phyloP scores from a whole-genome alignment of 2,888 invertebrate species.

The Lasius fuliginosus region DNA sequence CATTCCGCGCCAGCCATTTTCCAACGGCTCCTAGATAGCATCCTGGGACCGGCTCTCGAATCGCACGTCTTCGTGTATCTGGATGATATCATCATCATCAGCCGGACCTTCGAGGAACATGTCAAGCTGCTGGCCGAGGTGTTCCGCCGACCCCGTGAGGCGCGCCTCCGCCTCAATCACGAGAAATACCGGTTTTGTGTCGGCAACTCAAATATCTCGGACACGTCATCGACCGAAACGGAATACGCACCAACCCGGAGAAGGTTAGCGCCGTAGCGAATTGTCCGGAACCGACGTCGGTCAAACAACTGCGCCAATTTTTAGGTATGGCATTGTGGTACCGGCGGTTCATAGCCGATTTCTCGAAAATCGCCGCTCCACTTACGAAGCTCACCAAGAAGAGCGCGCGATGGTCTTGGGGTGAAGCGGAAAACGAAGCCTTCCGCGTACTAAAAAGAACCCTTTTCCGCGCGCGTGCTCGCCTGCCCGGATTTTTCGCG shows the following conservation, averaged over 20 bases:
- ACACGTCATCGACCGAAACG: too few relatives aligned
- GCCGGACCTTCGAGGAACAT: not conserved
- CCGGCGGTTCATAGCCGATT: not conserved
- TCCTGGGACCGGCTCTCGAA: not conserved
- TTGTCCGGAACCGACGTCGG: not conserved
- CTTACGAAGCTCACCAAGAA: not conserved
- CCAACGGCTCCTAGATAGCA: too few relatives aligned
- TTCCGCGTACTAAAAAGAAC: not conserved
- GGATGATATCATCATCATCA: too few relatives aligned
- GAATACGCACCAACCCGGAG: too few relatives aligned
- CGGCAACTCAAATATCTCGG: too few relatives aligned
- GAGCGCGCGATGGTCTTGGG: not conserved
- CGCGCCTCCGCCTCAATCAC: too few relatives aligned
- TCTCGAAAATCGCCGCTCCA: not conserved
- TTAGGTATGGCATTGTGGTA: conserved; percentile 17
- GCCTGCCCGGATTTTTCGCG: too few relatives aligned
- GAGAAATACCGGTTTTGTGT: too few relatives aligned
- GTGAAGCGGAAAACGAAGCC: not conserved
- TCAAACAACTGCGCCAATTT: conserved; percentile 3
- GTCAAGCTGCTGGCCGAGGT: not conserved
- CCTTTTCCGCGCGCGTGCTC: too few relatives aligned
- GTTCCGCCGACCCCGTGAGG: too few relatives aligned
- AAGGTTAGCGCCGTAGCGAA: too few relatives aligned
- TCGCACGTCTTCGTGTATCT: not conserved
- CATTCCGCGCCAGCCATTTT: not conserved